A percentile compares a stretch with the other conserved stretches of the same genome.
These are phyloP conservation scores for Poecilia wingei DNA, from an alignment of 2,797 vertebrate genomes.

Conservation along the genomic window DNA sequence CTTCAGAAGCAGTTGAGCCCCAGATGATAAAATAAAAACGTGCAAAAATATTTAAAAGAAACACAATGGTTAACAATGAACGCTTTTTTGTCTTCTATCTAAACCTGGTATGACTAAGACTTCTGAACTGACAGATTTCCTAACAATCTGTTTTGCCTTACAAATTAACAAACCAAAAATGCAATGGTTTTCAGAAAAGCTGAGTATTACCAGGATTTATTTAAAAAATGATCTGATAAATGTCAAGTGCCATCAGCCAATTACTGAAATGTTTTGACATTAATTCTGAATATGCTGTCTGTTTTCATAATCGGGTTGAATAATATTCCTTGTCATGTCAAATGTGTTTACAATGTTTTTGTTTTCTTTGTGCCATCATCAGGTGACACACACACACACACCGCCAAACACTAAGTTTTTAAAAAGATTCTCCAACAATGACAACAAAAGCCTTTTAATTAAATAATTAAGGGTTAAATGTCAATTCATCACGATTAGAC, in stretches of 20 bases:
- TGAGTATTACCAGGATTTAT: neutral
- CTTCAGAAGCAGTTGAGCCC: no score
- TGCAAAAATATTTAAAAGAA: neutral
- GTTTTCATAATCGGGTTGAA: neutral
- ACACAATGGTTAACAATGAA: neutral
- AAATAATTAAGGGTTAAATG: neutral
- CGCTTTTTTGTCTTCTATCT: neutral
- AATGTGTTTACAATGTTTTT: neutral
- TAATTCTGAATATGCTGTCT: neutral
- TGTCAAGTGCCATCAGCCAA: neutral
- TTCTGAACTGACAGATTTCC: neutral
- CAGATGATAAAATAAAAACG: no score
- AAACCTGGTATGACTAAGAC: neutral
- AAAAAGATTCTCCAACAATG: neutral
- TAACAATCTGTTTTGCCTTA: neutral
- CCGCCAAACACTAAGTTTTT: neutral
- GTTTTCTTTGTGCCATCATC: neutral
- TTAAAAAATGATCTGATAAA: neutral
- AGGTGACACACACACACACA: neutral
- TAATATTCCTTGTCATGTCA: neutral
- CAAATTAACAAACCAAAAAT: neutral
- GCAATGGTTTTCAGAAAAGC: neutral
- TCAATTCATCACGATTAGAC: neutral
- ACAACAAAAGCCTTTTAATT: no score
- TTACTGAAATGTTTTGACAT: neutral